Evolutionary conservation across 2,888 invertebrate species (phyloP).

Genomic region (Melieria crassipennis): DNA sequence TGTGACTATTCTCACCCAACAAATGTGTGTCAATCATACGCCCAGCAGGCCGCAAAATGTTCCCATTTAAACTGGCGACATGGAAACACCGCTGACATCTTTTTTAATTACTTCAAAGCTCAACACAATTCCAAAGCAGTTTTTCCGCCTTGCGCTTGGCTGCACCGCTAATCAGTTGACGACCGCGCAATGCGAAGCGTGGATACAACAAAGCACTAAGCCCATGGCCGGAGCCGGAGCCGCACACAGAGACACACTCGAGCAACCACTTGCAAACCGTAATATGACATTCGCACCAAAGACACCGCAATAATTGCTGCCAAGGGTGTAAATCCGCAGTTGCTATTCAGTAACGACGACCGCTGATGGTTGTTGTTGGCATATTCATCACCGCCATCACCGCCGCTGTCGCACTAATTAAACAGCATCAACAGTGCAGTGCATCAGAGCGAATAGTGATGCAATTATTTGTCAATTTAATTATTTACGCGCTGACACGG

Average conservation of each 20-base stretch:
- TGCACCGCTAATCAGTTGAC: neutral
- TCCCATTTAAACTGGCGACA: neutral
- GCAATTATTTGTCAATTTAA: slow-evolving; percentile 27
- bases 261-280: neutral
- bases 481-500: slow-evolving; percentile 22
- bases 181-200: neutral
- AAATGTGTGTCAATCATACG: slow-evolving; percentile 8
- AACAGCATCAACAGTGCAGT: neutral
- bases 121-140: neutral
- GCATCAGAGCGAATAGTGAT: neutral
- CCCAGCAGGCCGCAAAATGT: neutral
- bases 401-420: neutral
- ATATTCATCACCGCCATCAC: neutral
- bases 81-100: too few relatives aligned
- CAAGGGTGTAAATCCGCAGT: too few relatives aligned
- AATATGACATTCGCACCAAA: too few relatives aligned
- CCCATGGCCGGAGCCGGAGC: neutral
- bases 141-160: slow-evolving; percentile 2
- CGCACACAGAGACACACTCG: slow-evolving; percentile 7
- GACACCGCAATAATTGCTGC: neutral
- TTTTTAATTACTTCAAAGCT: slow-evolving; percentile 10
- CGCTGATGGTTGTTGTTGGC: neutral
- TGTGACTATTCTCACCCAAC: too few relatives aligned
- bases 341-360: slow-evolving; percentile 16
- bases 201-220: neutral